These are phyloP conservation scores for Rhombomys opimus DNA, from an alignment of 2,113 vertebrate genomes.

Conservation along the genomic window DNA sequence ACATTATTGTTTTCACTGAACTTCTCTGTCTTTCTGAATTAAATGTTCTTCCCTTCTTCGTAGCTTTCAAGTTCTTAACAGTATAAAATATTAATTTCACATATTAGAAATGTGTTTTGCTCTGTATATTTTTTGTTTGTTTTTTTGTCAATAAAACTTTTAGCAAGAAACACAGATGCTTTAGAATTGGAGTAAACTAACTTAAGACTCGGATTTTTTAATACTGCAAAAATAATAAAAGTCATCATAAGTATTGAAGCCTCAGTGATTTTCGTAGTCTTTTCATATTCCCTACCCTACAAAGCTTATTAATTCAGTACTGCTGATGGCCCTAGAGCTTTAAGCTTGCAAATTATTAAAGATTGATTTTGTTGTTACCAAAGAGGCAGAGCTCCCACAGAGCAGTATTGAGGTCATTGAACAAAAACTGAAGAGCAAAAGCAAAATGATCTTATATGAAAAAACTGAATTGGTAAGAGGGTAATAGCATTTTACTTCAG, in stretches of 20 bases:
- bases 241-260: neutral
- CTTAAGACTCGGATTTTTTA: conserved; percentile 12
- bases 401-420: neutral
- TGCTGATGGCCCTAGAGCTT: neutral
- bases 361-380: conserved; percentile 9
- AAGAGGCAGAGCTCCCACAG: neutral
- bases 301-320: conserved; percentile 31
- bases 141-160: neutral
- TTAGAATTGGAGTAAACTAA: neutral
- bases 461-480: neutral
- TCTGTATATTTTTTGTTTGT: neutral
- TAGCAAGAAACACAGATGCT: neutral
- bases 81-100: neutral
- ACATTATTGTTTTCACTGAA: conserved; percentile 48
- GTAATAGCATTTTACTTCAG: neutral
- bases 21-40: conserved; percentile 1
- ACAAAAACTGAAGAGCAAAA: neutral
- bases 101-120: neutral
- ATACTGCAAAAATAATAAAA: neutral
- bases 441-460: neutral
- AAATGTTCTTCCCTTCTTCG: neutral
- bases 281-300: neutral
- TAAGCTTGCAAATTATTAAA: conserved; percentile 45
- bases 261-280: neutral
- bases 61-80: neutral